phyloP scores from a whole-genome alignment of 2,113 vertebrate species.

The Hassar affinis region DNA sequence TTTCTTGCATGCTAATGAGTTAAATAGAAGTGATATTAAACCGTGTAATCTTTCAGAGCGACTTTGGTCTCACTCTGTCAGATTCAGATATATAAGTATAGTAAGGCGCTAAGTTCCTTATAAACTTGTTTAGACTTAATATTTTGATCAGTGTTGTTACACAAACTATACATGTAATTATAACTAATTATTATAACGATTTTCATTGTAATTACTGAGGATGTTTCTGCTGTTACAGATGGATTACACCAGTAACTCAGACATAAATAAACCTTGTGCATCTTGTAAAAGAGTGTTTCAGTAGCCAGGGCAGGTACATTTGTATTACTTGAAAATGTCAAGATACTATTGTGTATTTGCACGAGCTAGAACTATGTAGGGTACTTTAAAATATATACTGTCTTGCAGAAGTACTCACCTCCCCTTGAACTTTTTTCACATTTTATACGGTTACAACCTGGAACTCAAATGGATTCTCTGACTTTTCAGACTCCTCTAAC shows the following conservation, averaged over 20 bases:
- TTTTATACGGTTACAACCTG: background rate
- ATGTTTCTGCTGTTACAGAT: background rate
- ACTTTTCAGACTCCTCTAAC: background rate
- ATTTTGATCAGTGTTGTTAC: background rate
- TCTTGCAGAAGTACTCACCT: background rate
- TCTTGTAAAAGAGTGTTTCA: background rate
- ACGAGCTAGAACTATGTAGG: background rate
- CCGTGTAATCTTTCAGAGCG: constrained; percentile 60
- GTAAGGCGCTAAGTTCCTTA: background rate
- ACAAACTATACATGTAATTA: background rate
- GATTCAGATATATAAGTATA: constrained; percentile 13
- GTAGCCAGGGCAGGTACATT: background rate
- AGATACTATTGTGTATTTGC: background rate
- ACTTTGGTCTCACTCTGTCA: constrained; percentile 21
- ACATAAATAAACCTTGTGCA: background rate
- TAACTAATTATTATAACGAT: too few species aligned
- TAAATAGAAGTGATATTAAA: constrained; percentile 63
- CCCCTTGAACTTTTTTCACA: background rate
- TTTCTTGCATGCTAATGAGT: constrained; percentile 69
- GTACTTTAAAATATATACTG: background rate
- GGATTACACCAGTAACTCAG: background rate
- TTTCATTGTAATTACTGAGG: background rate
- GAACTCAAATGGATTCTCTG: background rate
- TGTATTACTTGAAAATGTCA: background rate
- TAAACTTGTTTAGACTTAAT: constrained; percentile 2